Evolutionary conservation across 2,888 invertebrate genomes (phyloP).

Genomic region (Drosophila macrothrix): DNA sequence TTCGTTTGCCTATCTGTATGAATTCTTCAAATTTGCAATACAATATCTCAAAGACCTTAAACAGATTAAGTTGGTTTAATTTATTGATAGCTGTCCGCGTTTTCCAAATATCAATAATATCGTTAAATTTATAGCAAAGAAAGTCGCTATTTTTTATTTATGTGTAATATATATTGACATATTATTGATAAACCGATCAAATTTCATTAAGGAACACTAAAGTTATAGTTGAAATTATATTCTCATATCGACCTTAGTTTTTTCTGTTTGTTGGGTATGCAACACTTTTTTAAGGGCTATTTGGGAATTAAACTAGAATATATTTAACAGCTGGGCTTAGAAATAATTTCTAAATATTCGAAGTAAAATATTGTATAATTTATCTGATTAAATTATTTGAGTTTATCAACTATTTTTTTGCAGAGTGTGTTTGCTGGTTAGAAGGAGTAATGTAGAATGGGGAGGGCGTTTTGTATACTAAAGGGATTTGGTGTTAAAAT

Average conservation of each 20-base stretch:
- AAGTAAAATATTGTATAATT: not conserved
- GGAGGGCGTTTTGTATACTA: constrained; percentile 40
- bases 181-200: no score
- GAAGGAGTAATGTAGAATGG: not conserved
- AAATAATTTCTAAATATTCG: not conserved
- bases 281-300: not conserved
- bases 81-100: no score
- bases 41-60: no score
- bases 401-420: not conserved
- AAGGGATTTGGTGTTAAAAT: constrained; percentile 69
- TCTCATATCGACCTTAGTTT: not conserved
- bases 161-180: no score
- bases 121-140: no score
- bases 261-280: no score
- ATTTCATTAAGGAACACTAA: no score
- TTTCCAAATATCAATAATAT: no score
- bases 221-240: not conserved
- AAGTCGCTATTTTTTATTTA: no score
- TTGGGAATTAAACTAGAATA: not conserved
- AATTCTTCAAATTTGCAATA: no score
- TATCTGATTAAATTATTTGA: not conserved
- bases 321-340: not conserved
- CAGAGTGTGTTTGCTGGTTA: not conserved
- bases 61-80: no score
- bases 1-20: no score